Evolutionary conservation across 2,113 vertebrate genomes (phyloP), one percentile per base, ranked within the genome.

Genomic region (Saimiri boliviensis): DNA sequence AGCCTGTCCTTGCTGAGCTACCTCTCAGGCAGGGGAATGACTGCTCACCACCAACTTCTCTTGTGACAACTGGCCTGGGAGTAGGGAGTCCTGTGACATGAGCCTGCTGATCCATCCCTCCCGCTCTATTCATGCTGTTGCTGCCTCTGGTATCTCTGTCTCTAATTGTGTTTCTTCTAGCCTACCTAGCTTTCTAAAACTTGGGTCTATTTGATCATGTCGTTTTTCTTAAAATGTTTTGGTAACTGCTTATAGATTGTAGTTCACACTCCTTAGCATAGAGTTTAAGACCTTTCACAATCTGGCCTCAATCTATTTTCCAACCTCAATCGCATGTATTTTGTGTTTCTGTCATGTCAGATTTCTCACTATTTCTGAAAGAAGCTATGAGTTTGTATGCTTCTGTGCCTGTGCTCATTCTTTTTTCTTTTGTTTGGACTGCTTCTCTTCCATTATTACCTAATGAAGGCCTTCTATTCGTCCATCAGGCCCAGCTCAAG

Each of bases 211-310:
- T 68, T 27, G 23, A 42, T 56, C 40, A 16, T 30, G 52, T 89
- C 11, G 32, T 91, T 95, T 95, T 93, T 66, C 52, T 85, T 74
- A 84, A 52, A 81, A 91, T 45, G 11, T 81, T 88, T 95, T 95
- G 66, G 19, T 93, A 73, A 71, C 32, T 83, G 80, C 73, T 37
- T 86, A 7, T 37, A 71, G 23, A 23, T 81, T 89, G 35, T 81
- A 96, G 42, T 80, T 54, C 71, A 96, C 10, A 77, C 12, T 87
- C 70, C 25, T 79, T 70, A 83, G 47, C 49, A 71, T 49, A 49
- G 32, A 77, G 17, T 45, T 87, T 63, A 74, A 87, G 23, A 49
- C 68, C 27, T 83, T 86, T 83, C 91, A 66, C 47, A 56, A 19
- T 14, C 52, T 86, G 45, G 66, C 74, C 25, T 93, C 60, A 86